Evolutionary conservation across 2,888 invertebrate genomes (phyloP).

Genomic region (Phanerotoma sp.): DNA sequence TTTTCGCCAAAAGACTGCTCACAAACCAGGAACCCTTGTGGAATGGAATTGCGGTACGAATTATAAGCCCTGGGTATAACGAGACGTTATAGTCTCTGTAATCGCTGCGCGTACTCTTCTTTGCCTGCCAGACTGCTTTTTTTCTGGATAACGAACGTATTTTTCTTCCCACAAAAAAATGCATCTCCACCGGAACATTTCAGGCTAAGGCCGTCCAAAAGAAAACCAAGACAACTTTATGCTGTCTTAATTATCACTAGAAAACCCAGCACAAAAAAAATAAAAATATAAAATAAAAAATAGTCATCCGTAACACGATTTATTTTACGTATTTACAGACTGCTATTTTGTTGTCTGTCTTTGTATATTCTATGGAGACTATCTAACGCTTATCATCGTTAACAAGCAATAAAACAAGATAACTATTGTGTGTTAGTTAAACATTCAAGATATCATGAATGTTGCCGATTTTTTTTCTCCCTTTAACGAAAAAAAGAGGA

Average conservation of each 20-base stretch:
- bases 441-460: not conserved
- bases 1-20: slow-evolving; percentile 19
- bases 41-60: slow-evolving; percentile 28
- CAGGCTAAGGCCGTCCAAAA: not conserved
- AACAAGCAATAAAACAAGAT: slow-evolving; percentile 5
- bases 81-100: slow-evolving; percentile 22
- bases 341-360: not conserved
- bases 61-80: slow-evolving; percentile 26
- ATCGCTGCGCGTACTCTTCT: slow-evolving; percentile 21
- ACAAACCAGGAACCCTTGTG: slow-evolving; percentile 10
- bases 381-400: slow-evolving; percentile 1
- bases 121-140: slow-evolving; percentile 21
- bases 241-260: slow-evolving; percentile 11
- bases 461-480: not conserved
- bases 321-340: slow-evolving; percentile 8
- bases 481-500: not conserved
- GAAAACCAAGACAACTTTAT: slow-evolving; percentile 5
- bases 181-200: not conserved
- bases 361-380: not conserved
- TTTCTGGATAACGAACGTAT: slow-evolving; percentile 24
- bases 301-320: no score
- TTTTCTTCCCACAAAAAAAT: slow-evolving; percentile 20
- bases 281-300: not conserved
- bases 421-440: not conserved
- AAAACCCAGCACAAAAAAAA: not conserved